Evolutionary conservation across 2,113 vertebrate genomes (phyloP).

Genomic region (Phodopus roborovskii): DNA sequence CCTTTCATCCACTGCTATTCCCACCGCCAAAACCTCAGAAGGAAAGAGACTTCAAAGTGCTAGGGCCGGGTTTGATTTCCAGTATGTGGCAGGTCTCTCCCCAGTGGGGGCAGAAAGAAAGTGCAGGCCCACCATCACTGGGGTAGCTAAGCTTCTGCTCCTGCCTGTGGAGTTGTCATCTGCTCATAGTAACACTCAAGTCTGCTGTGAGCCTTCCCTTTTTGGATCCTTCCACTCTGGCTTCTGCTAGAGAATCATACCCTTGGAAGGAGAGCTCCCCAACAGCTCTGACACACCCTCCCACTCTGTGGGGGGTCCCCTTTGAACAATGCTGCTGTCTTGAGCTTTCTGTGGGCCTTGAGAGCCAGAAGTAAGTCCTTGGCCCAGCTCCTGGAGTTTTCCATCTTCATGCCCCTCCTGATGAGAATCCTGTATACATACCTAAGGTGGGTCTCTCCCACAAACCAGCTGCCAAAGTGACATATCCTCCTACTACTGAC

Average conservation of each 20-base stretch:
- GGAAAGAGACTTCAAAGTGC: conserved; percentile 66
- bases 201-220: conserved; percentile 23
- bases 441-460: not conserved
- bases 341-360: not conserved
- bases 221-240: conserved; percentile 6
- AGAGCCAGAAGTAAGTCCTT: conserved; percentile 49
- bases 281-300: not conserved
- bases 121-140: not conserved
- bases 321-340: not conserved
- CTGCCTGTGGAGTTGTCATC: not conserved
- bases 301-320: not conserved
- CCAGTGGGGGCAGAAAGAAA: not conserved
- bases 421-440: conserved; percentile 52
- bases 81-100: conserved; percentile 12
- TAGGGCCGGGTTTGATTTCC: conserved; percentile 29
- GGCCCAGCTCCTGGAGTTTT: conserved; percentile 34
- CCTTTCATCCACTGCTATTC: conserved; percentile 62
- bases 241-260: conserved; percentile 46
- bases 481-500: not conserved
- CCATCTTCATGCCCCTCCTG: not conserved
- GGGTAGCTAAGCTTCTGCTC: not conserved
- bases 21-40: conserved; percentile 35
- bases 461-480: not conserved
- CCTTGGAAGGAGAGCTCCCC: conserved; percentile 42
- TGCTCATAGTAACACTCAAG: not conserved